Evolutionary conservation across 23 tunicate genomes (phyloP).

Genomic region (Clavelina lepadiformis): DNA sequence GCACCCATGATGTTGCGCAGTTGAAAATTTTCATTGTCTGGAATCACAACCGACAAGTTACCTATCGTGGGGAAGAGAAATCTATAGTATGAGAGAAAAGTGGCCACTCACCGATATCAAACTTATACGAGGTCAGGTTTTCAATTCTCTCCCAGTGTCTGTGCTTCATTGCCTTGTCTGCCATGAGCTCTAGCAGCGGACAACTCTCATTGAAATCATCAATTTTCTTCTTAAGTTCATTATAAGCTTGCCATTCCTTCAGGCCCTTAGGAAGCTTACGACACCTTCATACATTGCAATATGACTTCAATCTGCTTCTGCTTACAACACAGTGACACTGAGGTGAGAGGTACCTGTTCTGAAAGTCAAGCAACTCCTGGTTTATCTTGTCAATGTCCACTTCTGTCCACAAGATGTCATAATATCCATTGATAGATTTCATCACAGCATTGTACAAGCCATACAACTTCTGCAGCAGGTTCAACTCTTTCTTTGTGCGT

Average conservation of each 20-base stretch:
- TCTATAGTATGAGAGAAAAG: neutral
- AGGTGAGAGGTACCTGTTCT: constrained; percentile 52
- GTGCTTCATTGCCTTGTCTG: constrained; percentile 90
- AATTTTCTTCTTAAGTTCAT: constrained; percentile 83
- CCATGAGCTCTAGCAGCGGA: constrained; percentile 95
- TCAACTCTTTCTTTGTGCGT: constrained; percentile 86
- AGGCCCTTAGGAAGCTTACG: constrained; percentile 96
- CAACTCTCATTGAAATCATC: constrained; percentile 96
- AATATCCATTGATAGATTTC: constrained; percentile 97
- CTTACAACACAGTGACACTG: neutral
- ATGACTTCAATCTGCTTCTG: neutral
- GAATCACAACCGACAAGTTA: neutral
- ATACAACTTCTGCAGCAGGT: constrained; percentile 94
- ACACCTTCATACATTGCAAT: constrained; percentile 43
- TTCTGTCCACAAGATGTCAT: constrained; percentile 93
- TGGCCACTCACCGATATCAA: constrained; percentile 69
- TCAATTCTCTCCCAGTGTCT: constrained; percentile 97
- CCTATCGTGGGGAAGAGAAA: neutral
- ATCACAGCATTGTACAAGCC: constrained; percentile 96
- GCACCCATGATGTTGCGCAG: constrained; percentile 97
- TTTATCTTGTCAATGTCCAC: constrained; percentile 98
- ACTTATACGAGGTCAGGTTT: constrained; percentile 58
- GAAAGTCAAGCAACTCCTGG: constrained; percentile 94
- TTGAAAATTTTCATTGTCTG: constrained; percentile 93
- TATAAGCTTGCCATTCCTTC: constrained; percentile 97